These are phyloP conservation scores for Cheilosia urbana DNA, from an alignment of 2,888 invertebrate species.

Conservation along the genomic window DNA sequence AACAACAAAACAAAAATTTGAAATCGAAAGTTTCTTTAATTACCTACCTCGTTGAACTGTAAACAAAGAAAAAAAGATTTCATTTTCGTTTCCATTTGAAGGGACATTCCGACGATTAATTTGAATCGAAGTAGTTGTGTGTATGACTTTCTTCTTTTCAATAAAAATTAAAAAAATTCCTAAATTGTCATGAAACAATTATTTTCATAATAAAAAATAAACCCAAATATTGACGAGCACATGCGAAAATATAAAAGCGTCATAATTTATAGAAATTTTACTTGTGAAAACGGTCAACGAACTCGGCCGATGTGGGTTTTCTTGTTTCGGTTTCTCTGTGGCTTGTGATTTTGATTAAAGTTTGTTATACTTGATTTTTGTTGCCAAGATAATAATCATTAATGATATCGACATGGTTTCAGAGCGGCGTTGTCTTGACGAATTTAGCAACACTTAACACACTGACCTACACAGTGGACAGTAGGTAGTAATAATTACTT, in stretches of 20 bases:
- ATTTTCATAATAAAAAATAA: constrained; percentile 32
- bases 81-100: constrained; percentile 8
- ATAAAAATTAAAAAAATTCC: constrained; percentile 28
- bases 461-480: too few relatives aligned
- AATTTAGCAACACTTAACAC: too few relatives aligned
- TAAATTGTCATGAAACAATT: constrained; percentile 18
- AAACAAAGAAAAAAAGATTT: neutral
- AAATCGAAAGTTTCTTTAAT: constrained; percentile 52
- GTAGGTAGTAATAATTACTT: too few relatives aligned
- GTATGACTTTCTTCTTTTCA: constrained; percentile 1
- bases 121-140: neutral
- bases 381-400: too few relatives aligned
- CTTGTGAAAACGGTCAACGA: constrained; percentile 24
- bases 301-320: constrained; percentile 2
- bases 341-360: too few relatives aligned
- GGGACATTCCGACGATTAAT: neutral
- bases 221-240: neutral
- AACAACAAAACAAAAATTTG: constrained; percentile 7
- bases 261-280: constrained; percentile 33
- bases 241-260: constrained; percentile 21
- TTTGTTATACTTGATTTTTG: too few relatives aligned
- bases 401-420: too few relatives aligned
- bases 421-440: too few relatives aligned
- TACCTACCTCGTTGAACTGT: neutral
- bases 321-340: too few relatives aligned